Percentiles rank a stretch among this genome's conserved stretches.
Conservation (phyloP, 2,888 invertebrate genomes). For the Scaptomyza tumidula region DNA sequence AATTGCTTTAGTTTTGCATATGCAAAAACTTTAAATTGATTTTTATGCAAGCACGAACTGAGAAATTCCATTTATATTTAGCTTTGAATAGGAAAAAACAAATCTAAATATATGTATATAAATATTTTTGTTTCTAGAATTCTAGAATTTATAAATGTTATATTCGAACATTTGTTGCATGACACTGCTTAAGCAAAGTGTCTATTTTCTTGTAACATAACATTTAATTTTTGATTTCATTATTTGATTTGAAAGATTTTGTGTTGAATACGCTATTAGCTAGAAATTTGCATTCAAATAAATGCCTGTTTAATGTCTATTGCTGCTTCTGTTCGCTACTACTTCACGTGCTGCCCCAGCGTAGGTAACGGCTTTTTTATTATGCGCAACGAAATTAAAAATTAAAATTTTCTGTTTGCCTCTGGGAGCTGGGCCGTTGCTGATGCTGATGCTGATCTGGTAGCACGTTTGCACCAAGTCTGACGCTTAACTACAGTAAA, state of each 20-base stretch:
- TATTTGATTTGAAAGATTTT: constrained; percentile 26
- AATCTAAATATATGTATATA: too few species aligned
- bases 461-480: constrained; percentile 26
- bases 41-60: constrained; percentile 18
- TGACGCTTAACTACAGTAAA: constrained; percentile 50
- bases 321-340: constrained; percentile 9
- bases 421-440: constrained; percentile 48
- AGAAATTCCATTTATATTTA: constrained; percentile 18
- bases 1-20: constrained; percentile 27
- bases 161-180: not conserved
- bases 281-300: constrained; percentile 19
- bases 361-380: constrained; percentile 56
- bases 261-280: constrained; percentile 14
- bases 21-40: constrained; percentile 35
- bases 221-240: constrained; percentile 17
- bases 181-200: not conserved
- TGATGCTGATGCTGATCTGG: constrained; percentile 61
- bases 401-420: constrained; percentile 66
- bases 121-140: too few species aligned
- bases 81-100: too few species aligned
- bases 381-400: constrained; percentile 76
- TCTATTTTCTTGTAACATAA: not conserved
- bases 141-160: too few species aligned
- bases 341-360: constrained; percentile 28
- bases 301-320: constrained; percentile 24